These are phyloP conservation scores for Pterostichus niger DNA, from an alignment of 2,888 invertebrate species.

Conservation along the genomic window DNA sequence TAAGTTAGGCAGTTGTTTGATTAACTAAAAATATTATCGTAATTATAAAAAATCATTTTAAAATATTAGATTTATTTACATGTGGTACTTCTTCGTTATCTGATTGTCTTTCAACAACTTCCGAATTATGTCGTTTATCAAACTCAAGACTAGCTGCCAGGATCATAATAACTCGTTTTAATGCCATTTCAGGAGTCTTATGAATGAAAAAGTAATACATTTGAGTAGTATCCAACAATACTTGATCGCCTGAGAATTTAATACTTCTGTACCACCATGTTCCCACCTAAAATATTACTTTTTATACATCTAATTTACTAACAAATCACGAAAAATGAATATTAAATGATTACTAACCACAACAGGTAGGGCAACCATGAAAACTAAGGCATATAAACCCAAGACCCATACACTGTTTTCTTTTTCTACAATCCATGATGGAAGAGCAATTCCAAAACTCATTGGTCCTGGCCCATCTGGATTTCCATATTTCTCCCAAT, in stretches of 20 bases:
- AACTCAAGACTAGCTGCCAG: conserved; percentile 98
- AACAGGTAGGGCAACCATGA: conserved; percentile 97
- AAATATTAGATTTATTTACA: conserved; percentile 79
- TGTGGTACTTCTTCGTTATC: conserved; percentile 97
- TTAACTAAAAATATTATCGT: conserved; percentile 81
- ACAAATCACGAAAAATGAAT: background rate
- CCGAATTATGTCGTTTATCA: conserved; percentile 95
- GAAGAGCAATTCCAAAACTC: conserved; percentile 99
- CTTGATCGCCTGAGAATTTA: conserved; percentile 97
- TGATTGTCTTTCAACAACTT: conserved; percentile 93
- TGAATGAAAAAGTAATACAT: conserved; percentile 97
- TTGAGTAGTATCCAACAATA: conserved; percentile 96
- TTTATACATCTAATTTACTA: background rate
- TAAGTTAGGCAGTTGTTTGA: conserved; percentile 93
- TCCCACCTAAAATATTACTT: conserved; percentile 82
- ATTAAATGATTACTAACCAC: conserved; percentile 79
- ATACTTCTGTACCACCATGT: conserved; percentile 99
- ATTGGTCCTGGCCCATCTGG: conserved; percentile 99
- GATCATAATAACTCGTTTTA: conserved; percentile 98
- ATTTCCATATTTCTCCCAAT: conserved; percentile 99
- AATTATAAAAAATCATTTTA: conserved; percentile 43
- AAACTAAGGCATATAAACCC: conserved; percentile 95
- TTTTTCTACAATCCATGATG: conserved; percentile 99
- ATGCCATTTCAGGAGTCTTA: conserved; percentile 96
- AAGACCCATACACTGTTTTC: conserved; percentile 99